Base-by-base conservation (phyloP, 92 coral and sea anemone genomes). In the Paragorgia papillata region DNA sequence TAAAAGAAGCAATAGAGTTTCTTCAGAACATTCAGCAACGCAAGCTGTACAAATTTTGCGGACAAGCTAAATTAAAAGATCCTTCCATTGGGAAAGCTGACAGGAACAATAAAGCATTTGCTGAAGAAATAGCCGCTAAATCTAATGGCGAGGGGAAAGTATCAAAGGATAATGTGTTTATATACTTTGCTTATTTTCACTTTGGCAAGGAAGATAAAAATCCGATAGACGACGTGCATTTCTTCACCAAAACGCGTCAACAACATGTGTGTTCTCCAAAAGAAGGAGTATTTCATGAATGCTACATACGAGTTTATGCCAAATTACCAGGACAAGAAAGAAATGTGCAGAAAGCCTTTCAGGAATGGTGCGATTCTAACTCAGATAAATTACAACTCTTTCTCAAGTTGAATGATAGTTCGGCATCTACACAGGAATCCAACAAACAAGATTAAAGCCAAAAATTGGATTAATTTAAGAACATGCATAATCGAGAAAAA, bases 181-280 rank as follows among this genome's bases (percentile, higher is more conserved):
- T 94, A 14, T 30, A 43, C 17, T 32, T 70, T 35, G 61, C 88
- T 32, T 75, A 84, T 0, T 88, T 94, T 67, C 86, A 86, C 62
- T 94, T 86, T 64, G 98, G 98, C 27, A 94, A 89, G 95, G 62
- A 70, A 19, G 87, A 86, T 21, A 37, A 83, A 25, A 87, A 94
- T 55, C 98, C 98, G 6, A 82, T 94, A 15, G 95, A 94, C n/a
- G 82, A 85, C 49, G 84, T 94, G n/a, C 86, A 88, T 15, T 90
- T 94, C 49, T 94, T 85, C 57, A 75, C 66, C 21, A 94, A 94
- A 80, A 73, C 84, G 5, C 35, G 82, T 41, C 79, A 78, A 15
- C 83, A 88, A 1, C 93, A 93, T 90, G 97, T 88, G 29, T 34
- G 88, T 64, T 18, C 13, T 18, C 27, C 46, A 1, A 59, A 46